A percentile compares a stretch with the other conserved stretches of the same genome.
phyloP scores from a whole-genome alignment of 2,888 invertebrate species.

The Pammene aurita region DNA sequence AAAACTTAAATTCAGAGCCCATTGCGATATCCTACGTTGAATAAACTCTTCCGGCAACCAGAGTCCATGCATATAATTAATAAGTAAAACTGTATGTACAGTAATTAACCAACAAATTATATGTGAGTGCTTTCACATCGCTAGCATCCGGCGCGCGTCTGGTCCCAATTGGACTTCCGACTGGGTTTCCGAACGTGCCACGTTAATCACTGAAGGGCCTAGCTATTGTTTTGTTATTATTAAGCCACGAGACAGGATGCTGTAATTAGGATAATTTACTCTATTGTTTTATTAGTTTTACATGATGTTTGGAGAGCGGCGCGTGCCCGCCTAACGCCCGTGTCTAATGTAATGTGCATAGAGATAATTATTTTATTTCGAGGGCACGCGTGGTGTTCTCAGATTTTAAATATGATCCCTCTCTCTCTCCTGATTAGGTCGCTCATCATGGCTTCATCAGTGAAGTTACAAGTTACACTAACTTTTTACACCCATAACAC shows the following conservation, averaged over 20 bases:
- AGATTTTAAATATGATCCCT: not conserved
- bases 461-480: no score
- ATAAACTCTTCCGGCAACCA: constrained; percentile 28
- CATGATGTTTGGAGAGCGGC: constrained; percentile 36
- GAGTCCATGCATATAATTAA: constrained; percentile 30
- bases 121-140: constrained; percentile 73
- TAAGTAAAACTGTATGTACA: constrained; percentile 42
- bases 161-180: constrained; percentile 83
- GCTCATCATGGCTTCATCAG: no score
- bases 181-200: constrained; percentile 75
- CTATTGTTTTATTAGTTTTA: constrained; percentile 63
- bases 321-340: constrained; percentile 23
- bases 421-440: no score
- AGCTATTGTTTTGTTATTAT: constrained; percentile 81
- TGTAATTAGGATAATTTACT: constrained; percentile 79
- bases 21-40: constrained; percentile 9
- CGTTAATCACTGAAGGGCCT: constrained; percentile 72
- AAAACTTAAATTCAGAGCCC: not conserved
- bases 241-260: constrained; percentile 81
- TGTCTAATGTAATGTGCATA: not conserved
- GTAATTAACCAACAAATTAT: constrained; percentile 69
- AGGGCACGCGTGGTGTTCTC: constrained; percentile 7
- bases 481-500: no score
- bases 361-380: not conserved
- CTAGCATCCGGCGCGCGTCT: constrained; percentile 73